Evolutionary conservation across 2,797 vertebrate species (phyloP), one percentile per base, ranked within the genome.

Genomic region (Galaxias olidus): DNA sequence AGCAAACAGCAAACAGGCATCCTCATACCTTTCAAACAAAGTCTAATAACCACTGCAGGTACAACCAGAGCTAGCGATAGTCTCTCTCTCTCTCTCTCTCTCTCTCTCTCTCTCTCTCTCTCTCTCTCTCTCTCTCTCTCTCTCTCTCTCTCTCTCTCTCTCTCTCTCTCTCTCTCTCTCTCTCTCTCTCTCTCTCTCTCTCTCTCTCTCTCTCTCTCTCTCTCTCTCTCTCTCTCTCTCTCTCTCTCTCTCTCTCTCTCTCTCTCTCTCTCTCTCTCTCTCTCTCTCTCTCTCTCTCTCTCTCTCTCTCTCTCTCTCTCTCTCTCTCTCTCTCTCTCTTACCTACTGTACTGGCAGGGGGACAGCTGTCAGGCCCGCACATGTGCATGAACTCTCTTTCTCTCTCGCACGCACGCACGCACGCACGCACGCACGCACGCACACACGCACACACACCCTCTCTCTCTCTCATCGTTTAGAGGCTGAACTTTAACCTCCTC

Each of bases 241-340:
- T 54, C n/a, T 45, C 7, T 17, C 63, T 9, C 12, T 40, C 62
- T 51, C 14, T 56, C 51, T 54, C n/a, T 45, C 7, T 17, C 63
- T 9, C 12, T 40, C 62, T 51, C 14, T 56, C 51, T 54, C n/a
- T 45, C 7, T 17, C 63, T 9, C 12, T 40, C 62, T 51, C 14
- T 56, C 51, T 54, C n/a, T 45, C 7, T 17, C 63, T 9, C 12
- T 40, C 62, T 51, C 14, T 56, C 51, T 54, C n/a, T 45, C 7
- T 17, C 63, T 9, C 12, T 40, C 62, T 51, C 14, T 56, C 51
- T 54, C n/a, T n/a, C n/a, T n/a, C n/a, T n/a, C n/a, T n/a, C 67
- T 73, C 62, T 41, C 60, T 58, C 53, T 4, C 13, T 60, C 18
- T 53, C 73, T 72, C 63, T 65, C 70, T n/a, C n/a, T n/a, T 30